Evolutionary conservation across 2,113 vertebrate genomes (phyloP), one percentile per base, ranked within the genome.

Genomic region (Chlamydotis undulata): DNA sequence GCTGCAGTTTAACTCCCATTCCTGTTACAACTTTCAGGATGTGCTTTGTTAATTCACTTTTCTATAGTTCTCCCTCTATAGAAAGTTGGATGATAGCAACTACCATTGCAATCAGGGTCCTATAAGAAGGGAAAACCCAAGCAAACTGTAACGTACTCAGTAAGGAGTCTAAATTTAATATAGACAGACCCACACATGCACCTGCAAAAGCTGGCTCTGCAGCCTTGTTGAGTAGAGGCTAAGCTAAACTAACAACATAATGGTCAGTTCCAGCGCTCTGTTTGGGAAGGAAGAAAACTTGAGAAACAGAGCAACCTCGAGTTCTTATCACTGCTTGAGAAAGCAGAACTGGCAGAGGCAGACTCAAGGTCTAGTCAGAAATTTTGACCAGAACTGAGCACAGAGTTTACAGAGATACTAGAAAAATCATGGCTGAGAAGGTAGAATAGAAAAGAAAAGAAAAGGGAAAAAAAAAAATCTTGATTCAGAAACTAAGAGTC

Each of bases 71-170:
- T 89, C 8, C 14, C 10, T 55, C 33, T 65, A 19, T 35, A 57
- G 65, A 75, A 88, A 73, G 19, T 10, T 57, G 26, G 74, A 64
- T 83, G 21, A 45, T 43, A 53, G 18, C 24, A 67, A 47, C 4
- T 43, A 64, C 8, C 9, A 43, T 6, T 3, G 3, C 25, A 70
- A 76, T 0, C 60, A 33, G 5, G 15, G 8, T 45, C 8, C 22
- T 69, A 0, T 28, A 77, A 70, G 65, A 52, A 49, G 19, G 8
- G 82, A 68, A 64, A 75, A 37, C 6, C 5, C 13, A 45, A 91
- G 19, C 5, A 74, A 89, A 23, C 33, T 23, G 23, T 12, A 49
- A 41, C 15, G 15, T 12, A 23, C 39, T 47, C 56, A 50, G 9
- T n/a, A 26, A 53, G n/a, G 33, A 41, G 11, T 16, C 31, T 74